Percentiles rank a stretch among this genome's conserved stretches.
Conservation (phyloP, 2,888 invertebrate genomes). For the Villa cingulata region DNA sequence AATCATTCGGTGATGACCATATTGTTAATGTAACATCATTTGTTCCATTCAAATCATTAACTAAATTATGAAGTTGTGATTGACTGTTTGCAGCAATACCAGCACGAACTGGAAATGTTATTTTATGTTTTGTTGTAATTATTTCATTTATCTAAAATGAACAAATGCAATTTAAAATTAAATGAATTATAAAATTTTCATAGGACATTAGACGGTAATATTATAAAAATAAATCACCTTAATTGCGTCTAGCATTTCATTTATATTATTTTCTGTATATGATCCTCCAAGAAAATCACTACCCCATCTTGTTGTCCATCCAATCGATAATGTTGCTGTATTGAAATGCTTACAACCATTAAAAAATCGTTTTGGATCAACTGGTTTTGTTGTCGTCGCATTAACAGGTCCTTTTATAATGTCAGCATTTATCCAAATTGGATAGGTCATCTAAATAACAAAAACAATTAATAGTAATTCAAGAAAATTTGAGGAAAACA, state of each 20-base stretch:
- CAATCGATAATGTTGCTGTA: conserved; percentile 58
- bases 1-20: conserved; percentile 58
- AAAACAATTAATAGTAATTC: background rate
- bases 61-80: conserved; percentile 44
- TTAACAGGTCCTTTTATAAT: conserved; percentile 59
- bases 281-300: conserved; percentile 39
- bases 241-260: conserved; percentile 51
- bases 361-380: conserved; percentile 53
- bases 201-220: too few relatives aligned
- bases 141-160: conserved; percentile 21
- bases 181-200: background rate
- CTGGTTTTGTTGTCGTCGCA: conserved; percentile 40
- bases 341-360: conserved; percentile 43
- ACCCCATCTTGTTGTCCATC: conserved; percentile 68
- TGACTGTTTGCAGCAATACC: conserved; percentile 53
- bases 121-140: conserved; percentile 42
- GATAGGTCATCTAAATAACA: conserved; percentile 47
- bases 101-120: conserved; percentile 71
- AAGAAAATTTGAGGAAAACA: too few relatives aligned
- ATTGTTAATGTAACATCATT: conserved; percentile 52
- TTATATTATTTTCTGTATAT: conserved; percentile 50
- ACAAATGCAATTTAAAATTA: background rate
- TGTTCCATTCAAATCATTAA: conserved; percentile 34
- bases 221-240: too few relatives aligned
- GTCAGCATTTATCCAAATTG: conserved; percentile 81